phyloP scores from a whole-genome alignment of 2,113 vertebrate species.

The Callospermophilus lateralis region DNA sequence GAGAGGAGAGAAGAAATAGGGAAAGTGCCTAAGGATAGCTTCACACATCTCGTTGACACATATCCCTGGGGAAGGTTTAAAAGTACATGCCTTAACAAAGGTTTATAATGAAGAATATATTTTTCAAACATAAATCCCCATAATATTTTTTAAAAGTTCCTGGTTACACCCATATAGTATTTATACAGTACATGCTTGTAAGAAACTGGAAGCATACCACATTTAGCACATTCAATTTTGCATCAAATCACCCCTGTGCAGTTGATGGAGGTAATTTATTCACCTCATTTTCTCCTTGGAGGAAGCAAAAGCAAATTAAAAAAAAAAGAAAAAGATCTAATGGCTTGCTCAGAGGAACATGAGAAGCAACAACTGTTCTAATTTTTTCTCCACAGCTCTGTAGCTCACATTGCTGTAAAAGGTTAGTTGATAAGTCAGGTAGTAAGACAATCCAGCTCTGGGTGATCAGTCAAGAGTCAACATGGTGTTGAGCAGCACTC shows the following conservation, averaged over 20 bases:
- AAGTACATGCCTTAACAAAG: neutral
- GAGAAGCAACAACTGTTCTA: neutral
- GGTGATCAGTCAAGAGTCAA: neutral
- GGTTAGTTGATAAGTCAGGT: neutral
- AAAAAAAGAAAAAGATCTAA: slow-evolving; percentile 28
- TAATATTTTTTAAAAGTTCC: neutral
- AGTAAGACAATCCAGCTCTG: neutral
- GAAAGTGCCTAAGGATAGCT: neutral
- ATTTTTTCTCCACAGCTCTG: neutral
- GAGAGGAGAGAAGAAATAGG: slow-evolving; percentile 8
- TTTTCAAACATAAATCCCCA: slow-evolving; percentile 24
- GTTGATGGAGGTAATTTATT: slow-evolving; percentile 57
- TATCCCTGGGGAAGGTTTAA: slow-evolving; percentile 19
- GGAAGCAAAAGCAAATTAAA: slow-evolving; percentile 68
- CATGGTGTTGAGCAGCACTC: neutral
- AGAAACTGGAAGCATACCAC: slow-evolving; percentile 45
- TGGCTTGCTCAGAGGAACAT: slow-evolving; percentile 43
- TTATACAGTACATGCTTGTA: slow-evolving; percentile 33
- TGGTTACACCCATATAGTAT: slow-evolving; percentile 1
- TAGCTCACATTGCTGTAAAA: neutral
- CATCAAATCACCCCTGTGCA: neutral
- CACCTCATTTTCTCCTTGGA: slow-evolving; percentile 51
- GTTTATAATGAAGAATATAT: neutral
- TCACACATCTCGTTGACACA: neutral
- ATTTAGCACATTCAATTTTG: slow-evolving; percentile 41